Evolutionary conservation across 2,888 invertebrate genomes (phyloP), one percentile per base, ranked within the genome.

Genomic region (Pterobdella sp.): DNA sequence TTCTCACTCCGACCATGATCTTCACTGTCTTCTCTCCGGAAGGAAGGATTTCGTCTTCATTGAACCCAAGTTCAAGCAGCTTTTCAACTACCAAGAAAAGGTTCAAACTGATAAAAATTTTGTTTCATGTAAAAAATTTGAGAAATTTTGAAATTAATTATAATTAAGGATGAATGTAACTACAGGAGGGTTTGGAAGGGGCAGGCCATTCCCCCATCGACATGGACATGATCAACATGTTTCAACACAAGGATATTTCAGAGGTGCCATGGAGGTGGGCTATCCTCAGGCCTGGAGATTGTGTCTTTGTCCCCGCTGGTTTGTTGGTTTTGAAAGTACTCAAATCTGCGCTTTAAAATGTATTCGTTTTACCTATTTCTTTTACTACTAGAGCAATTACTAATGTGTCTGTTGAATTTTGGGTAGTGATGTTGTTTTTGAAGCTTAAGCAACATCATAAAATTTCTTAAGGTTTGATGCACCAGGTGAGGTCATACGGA

Each of bases 1-100:
- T 75, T 80, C 81, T 29, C 83, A 84, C 74, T 80, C 81, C 3
- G 81, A 84, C 74, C 82, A 83, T 75, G 80, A 81, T 75, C 76
- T 83, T 3, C 83, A 84, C 77, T 84, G 84, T 76, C 79, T 83
- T 18, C 74, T 83, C 22, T 81, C 82, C 68, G 84, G 84, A 1
- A 76, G 84, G n/a, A 82, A 83, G 72, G 84, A 84, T 76, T 83
- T 83, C 76, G 81, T 83, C 60, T 73, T 84, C 29, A 81, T 84
- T 4, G 80, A 82, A 29, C 73, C 74, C 7, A 77, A 79, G 68
- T 77, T 81, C 75, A 80, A 79, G 74, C 70, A 76, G 32, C 73
- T 72, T 18, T 63, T 77, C 63, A 66, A 72, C 60, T 78, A 65
- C 56, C 49, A 73, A n/a, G 72, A 75, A 1, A 74, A 71, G 72